Conservation (phyloP, 2,888 invertebrate genomes). For the Timema podura region DNA sequence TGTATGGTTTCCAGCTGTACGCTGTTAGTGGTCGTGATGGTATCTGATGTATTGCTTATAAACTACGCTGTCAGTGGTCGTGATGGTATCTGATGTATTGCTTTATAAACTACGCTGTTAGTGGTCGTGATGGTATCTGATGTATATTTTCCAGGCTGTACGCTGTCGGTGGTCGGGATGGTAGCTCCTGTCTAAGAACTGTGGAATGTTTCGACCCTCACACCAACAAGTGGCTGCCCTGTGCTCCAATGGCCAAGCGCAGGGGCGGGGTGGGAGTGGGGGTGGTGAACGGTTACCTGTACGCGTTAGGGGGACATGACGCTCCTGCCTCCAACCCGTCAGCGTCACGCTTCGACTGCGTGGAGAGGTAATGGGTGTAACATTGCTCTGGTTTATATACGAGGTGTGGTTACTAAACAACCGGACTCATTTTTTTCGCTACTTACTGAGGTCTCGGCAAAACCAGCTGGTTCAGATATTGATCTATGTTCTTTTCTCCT, state of each 20-base stretch:
- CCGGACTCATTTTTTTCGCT: no score
- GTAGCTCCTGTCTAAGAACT: slow-evolving; percentile 82
- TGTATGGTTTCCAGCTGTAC: no score
- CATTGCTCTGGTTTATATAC: not conserved
- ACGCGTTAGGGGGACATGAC: slow-evolving; percentile 92
- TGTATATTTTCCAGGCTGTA: slow-evolving; percentile 58
- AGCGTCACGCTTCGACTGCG: slow-evolving; percentile 80
- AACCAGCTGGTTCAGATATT: no score
- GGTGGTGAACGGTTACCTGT: slow-evolving; percentile 81
- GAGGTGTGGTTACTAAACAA: no score
- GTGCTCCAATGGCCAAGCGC: slow-evolving; percentile 81
- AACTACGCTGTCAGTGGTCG: not conserved
- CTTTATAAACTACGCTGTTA: not conserved
- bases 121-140: not conserved
- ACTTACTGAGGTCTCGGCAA: no score
- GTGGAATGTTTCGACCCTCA: slow-evolving; percentile 78
- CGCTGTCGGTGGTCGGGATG: slow-evolving; percentile 91
- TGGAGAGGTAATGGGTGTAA: slow-evolving; percentile 68
- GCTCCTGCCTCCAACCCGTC: slow-evolving; percentile 83
- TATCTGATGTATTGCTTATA: no score
- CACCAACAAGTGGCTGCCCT: slow-evolving; percentile 75
- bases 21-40: no score
- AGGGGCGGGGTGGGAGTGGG: slow-evolving; percentile 89
- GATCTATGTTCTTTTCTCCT: no score
- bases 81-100: not conserved